Evolutionary conservation across 2,113 vertebrate species (phyloP), one percentile per base, ranked within the genome.

Genomic region (Lanius ludovicianus): DNA sequence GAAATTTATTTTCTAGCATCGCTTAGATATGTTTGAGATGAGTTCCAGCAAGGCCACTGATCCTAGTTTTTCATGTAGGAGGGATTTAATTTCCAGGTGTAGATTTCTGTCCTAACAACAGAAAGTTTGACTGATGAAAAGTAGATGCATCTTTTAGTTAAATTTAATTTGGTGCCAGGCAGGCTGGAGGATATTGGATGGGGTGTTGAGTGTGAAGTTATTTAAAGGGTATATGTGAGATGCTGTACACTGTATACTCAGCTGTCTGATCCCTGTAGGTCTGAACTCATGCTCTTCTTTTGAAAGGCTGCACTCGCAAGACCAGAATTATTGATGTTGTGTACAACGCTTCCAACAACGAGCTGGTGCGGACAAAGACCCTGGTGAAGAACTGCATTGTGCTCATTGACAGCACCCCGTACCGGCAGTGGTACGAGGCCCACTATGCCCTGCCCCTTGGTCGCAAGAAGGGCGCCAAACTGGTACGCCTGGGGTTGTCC

Each of bases 321-420:
- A 99, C 99, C 84, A 99, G 99, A 82, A 99, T 99, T 90, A 99
- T 99, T 3, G 99, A 99, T 44, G 99, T 99, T 4, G 99, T 99
- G 90, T 99, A 99, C 98, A 99, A 99, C 3, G 99, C 99, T 25
- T 99, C 99, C 80, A 99, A 99, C 98, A 99, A 99, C 1, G 99
- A 99, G 91, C 98, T 99, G 97, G 99, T 99, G 95, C 98, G 99
- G 96, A 99, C 99, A 67, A 99, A 99, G 97, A 99, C 99, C 33
- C 97, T 99, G 97, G 99, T 99, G 97, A 99, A 99, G 98, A 99
- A 99, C 94, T 99, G 99, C 96, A 98, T 99, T 2, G 98, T 99
- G 62, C 99, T 99, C 2, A 73, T 99, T 2, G 99, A 99, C 97
- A 99, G 99, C 96, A 98, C 99, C 46, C 99, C 99, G 0, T 99